Percentiles rank a stretch among this genome's conserved stretches.
These are phyloP conservation scores for Toxotes jaculatrix DNA, from an alignment of 2,113 vertebrate genomes.

Conservation along the genomic window DNA sequence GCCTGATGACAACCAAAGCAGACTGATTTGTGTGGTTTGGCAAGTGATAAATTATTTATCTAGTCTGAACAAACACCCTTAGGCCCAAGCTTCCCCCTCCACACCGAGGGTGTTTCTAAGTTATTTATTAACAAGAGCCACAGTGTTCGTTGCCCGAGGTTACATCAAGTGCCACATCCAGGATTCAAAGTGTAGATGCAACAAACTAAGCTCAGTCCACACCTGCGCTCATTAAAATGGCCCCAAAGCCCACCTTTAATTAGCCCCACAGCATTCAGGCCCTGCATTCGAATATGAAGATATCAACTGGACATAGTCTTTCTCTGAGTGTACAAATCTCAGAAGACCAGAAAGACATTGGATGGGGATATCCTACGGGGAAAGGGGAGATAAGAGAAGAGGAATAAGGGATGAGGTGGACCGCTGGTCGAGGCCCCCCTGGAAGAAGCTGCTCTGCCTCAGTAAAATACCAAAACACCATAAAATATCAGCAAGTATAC, in stretches of 20 bases:
- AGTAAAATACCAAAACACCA: background rate
- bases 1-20: conserved; percentile 15
- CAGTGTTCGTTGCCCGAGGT: conserved; percentile 32
- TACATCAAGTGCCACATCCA: conserved; percentile 30
- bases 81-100: conserved; percentile 27
- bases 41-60: conserved; percentile 61
- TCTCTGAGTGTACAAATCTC: background rate
- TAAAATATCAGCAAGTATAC: background rate
- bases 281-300: conserved; percentile 7
- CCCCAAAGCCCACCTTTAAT: conserved; percentile 10
- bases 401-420: background rate
- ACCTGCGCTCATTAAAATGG: conserved; percentile 3
- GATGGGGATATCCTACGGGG: background rate
- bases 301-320: conserved; percentile 12
- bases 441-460: background rate
- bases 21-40: conserved; percentile 27
- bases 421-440: background rate
- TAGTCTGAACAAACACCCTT: conserved; percentile 61
- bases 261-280: background rate
- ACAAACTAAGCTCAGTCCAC: background rate
- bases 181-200: conserved; percentile 30
- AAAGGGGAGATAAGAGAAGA: background rate
- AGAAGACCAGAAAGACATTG: background rate
- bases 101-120: conserved; percentile 28
- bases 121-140: conserved; percentile 59